These are phyloP conservation scores for Botia almorhae DNA, from an alignment of 2,797 vertebrate species.

Conservation along the genomic window DNA sequence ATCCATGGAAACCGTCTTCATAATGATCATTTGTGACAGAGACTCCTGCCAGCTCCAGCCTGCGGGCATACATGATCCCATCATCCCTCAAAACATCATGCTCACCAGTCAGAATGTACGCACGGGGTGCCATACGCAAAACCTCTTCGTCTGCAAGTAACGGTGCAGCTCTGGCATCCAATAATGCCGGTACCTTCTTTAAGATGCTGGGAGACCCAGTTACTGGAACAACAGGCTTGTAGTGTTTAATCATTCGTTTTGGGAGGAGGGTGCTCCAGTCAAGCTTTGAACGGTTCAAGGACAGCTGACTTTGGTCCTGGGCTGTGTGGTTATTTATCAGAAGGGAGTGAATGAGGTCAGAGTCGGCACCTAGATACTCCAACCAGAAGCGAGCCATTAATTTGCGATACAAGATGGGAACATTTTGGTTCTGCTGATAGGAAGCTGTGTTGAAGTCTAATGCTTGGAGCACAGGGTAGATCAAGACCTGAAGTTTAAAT, in stretches of 20 bases:
- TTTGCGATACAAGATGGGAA: constrained; percentile 79
- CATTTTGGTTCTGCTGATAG: constrained; percentile 84
- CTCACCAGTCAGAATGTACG: constrained; percentile 91
- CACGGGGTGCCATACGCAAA: constrained; percentile 80
- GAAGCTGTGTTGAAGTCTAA: constrained; percentile 96
- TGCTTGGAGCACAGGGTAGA: constrained; percentile 92
- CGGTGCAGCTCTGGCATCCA: constrained; percentile 83
- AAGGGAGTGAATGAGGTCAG: constrained; percentile 75
- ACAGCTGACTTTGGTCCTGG: constrained; percentile 72
- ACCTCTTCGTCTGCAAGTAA: constrained; percentile 82
- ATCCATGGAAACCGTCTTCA: constrained; percentile 91
- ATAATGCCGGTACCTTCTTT: constrained; percentile 78
- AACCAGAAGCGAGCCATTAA: constrained; percentile 89
- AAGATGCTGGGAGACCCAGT: constrained; percentile 71
- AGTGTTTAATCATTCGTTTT: constrained; percentile 75
- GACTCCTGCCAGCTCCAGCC: constrained; percentile 85
- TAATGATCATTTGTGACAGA: constrained; percentile 85
- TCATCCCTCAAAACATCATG: constrained; percentile 92
- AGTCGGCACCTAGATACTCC: constrained; percentile 84
- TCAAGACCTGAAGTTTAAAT: constrained; percentile 89
- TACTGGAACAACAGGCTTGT: constrained; percentile 74
- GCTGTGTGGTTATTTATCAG: constrained; percentile 89
- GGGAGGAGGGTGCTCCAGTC: constrained; percentile 88
- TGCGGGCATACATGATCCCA: constrained; percentile 88
- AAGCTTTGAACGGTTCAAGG: constrained; percentile 71